phyloP scores from a whole-genome alignment of 2,113 vertebrate genomes.

The Tetrax tetrax region DNA sequence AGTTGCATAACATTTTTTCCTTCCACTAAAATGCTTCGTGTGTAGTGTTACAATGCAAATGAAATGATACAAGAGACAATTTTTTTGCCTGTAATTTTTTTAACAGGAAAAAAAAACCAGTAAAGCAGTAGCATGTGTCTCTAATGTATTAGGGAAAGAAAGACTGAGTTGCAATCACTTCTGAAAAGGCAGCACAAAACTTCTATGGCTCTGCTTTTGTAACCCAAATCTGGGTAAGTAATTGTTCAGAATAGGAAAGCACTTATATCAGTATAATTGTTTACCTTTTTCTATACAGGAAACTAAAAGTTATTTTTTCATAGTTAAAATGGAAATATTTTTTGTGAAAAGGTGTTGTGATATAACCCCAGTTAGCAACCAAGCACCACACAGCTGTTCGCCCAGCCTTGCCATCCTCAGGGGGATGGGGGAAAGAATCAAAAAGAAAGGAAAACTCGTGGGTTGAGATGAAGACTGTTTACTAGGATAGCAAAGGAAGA shows the following conservation, averaged over 20 bases:
- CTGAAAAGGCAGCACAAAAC: not conserved
- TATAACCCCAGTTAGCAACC: too few species aligned
- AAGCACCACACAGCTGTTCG: too few species aligned
- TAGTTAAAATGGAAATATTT: not conserved
- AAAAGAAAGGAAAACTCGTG: too few species aligned
- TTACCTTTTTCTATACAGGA: not conserved
- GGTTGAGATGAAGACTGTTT: too few species aligned
- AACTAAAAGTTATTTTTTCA: not conserved
- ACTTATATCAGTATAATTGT: not conserved
- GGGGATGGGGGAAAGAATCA: too few species aligned
- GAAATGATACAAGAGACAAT: not conserved
- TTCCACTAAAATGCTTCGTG: not conserved
- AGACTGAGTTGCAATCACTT: not conserved
- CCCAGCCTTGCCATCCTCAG: too few species aligned
- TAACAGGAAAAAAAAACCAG: not conserved
- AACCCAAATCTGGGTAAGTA: not conserved
- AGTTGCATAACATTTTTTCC: not conserved
- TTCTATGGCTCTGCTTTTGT: not conserved
- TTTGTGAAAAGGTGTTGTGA: not conserved
- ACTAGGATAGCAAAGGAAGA: too few species aligned
- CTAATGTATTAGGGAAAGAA: not conserved
- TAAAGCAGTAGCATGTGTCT: not conserved
- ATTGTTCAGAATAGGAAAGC: not conserved
- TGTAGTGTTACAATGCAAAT: not conserved
- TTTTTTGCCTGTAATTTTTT: not conserved